Evolutionary conservation across 2,888 invertebrate species (phyloP).

Genomic region (Bembecia ichneumoniformis): DNA sequence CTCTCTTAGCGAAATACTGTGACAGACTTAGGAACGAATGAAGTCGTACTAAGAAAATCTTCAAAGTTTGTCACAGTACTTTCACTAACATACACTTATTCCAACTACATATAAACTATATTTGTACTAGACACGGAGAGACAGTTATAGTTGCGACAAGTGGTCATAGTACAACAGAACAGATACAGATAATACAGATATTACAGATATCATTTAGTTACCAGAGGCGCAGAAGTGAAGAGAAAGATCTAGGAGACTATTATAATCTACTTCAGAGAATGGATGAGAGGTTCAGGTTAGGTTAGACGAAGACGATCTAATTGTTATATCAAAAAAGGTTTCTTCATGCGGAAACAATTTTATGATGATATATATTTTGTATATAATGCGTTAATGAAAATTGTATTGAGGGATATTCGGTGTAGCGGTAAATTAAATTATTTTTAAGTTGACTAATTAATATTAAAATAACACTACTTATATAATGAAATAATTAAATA

Average conservation of each 20-base stretch:
- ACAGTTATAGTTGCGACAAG: no score
- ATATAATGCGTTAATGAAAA: no score
- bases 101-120: neutral
- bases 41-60: neutral
- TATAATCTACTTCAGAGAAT: neutral
- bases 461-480: no score
- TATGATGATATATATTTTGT: neutral
- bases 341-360: neutral
- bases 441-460: no score
- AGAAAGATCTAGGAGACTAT: conserved; percentile 6
- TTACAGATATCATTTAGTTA: conserved; percentile 4
- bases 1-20: conserved; percentile 16
- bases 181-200: neutral
- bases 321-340: neutral
- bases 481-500: no score
- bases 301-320: neutral
- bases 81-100: neutral
- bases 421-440: no score
- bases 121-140: neutral
- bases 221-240: conserved; percentile 6
- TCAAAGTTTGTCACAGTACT: neutral
- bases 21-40: conserved; percentile 19
- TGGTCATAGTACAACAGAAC: no score
- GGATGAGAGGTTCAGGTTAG: neutral
- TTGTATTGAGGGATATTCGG: no score